These are phyloP conservation scores for Ovis aries DNA, from an alignment of 2,113 vertebrate genomes.

Conservation along the genomic window ARS-UI_Ramb_v3.0 NC_056063.1:63145501-63146000, in stretches of 20 bases:
- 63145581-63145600: not conserved
- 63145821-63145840: not conserved
- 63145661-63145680: not conserved
- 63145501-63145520: not conserved
- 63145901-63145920: not conserved
- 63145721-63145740: not conserved
- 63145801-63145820: not conserved
- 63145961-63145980: not conserved
- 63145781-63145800: not conserved
- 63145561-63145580: not conserved
- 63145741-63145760: not conserved
- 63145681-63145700: not conserved
- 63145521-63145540: not conserved
- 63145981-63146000: not conserved
- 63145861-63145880: not conserved
- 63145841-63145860: not conserved
- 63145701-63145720: not conserved
- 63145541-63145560: not conserved
- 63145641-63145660: not conserved
- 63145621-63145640: too few species aligned
- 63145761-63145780: not conserved
- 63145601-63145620: not conserved
- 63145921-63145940: not conserved
- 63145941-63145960: not conserved
- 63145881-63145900: not conserved